Evolutionary conservation across 2,797 vertebrate species (phyloP), one percentile per base, ranked within the genome.

Genomic region (Otus scops): DNA sequence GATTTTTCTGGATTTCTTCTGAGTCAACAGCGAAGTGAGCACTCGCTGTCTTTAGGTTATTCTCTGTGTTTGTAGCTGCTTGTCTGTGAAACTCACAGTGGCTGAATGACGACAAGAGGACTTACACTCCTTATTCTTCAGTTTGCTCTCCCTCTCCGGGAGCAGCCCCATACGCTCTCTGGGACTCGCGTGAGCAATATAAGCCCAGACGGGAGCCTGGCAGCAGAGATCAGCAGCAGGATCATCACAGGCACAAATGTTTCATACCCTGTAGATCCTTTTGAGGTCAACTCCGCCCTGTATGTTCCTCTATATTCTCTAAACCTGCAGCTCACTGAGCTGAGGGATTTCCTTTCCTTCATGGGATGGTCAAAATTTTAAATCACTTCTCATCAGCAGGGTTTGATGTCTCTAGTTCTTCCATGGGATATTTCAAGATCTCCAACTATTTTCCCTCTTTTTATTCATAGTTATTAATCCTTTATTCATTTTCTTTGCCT

Each of bases 191-290:
- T 2, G 24, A 50, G 67, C 54, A 43, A 23, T 7, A 1, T 20
- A 11, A 34, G 24, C 30, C 13, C 34, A n/a, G 54, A 39, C 0
- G 28, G 21, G 86, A 54, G 78, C 50, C 60, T 69, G 57, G 92
- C 21, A 45, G 59, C 32, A 1, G 26, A 41, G n/a, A 19, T 8
- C 54, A 27, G 59, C 68, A 30, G 45, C n/a, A 6, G 36, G 15
- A 28, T 38, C 73, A 19, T 16, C 71, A 1, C 41, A 15, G 56
- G 38, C 54, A 45, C 64, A 5, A 28, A 22, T 3, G 8, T 26
- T 39, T 36, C 20, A 0, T 4, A 3, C 4, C 34, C 8, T 0
- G 0, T 0, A 27, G 56, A 22, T 45, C 41, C 16, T 61, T 56
- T 2, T 2, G 50, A 41, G 65, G n/a, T 47, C 36, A 24, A 41